Evolutionary conservation across 2,797 vertebrate genomes (phyloP).

Genomic region (Danionella dracula): DNA sequence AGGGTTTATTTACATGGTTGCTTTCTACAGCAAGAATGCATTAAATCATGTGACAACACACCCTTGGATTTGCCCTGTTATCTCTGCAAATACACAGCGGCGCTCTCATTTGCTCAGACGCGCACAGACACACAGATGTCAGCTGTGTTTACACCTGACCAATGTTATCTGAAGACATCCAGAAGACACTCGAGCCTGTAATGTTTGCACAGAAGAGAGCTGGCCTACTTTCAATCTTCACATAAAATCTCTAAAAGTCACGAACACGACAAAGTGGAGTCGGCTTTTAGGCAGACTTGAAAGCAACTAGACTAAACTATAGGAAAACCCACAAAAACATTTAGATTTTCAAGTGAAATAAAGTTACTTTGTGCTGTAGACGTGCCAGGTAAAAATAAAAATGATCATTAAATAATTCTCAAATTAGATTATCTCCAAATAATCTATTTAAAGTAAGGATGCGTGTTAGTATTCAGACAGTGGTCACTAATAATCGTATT

Average conservation of each 20-base stretch:
- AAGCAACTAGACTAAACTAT: background rate
- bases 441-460: too few relatives aligned
- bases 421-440: too few relatives aligned
- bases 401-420: too few relatives aligned
- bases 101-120: background rate
- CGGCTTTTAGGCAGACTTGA: constrained; percentile 1
- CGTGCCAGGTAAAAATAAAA: too few relatives aligned
- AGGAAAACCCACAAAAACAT: background rate
- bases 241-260: constrained; percentile 7
- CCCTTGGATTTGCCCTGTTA: constrained; percentile 39
- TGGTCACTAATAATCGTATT: too few relatives aligned
- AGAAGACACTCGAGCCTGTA: background rate
- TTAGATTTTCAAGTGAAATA: too few relatives aligned
- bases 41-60: constrained; percentile 28
- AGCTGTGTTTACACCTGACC: constrained; percentile 22
- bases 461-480: too few relatives aligned
- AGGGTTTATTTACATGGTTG: background rate
- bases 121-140: constrained; percentile 5
- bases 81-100: constrained; percentile 35
- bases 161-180: constrained; percentile 26
- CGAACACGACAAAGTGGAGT: background rate
- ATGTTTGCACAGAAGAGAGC: constrained; percentile 12
- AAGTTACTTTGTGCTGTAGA: too few relatives aligned
- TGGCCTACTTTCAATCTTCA: constrained; percentile 21
- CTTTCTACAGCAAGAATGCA: constrained; percentile 31